These are phyloP conservation scores for Chelonus formosanus DNA, from an alignment of 2,888 invertebrate species.

Conservation along the genomic window DNA sequence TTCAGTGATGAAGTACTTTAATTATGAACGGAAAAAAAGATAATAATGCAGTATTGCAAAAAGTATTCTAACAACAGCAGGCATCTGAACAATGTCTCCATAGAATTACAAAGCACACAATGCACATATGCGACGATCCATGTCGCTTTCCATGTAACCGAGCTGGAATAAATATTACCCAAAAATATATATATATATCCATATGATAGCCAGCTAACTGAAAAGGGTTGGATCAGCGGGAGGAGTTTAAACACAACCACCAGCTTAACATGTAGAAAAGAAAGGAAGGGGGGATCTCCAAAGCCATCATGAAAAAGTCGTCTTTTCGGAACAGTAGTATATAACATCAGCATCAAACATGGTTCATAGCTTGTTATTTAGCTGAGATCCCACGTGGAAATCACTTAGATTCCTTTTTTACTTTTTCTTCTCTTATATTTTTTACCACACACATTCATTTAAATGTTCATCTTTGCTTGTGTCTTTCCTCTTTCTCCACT, in stretches of 20 bases:
- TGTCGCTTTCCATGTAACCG: too few species aligned
- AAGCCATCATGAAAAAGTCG: too few species aligned
- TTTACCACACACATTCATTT: constrained; percentile 25
- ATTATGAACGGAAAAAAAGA: too few species aligned
- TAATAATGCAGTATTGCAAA: too few species aligned
- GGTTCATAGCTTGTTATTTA: constrained; percentile 20
- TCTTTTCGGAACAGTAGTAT: too few species aligned
- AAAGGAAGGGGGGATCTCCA: too few species aligned
- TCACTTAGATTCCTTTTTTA: constrained; percentile 20
- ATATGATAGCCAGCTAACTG: neutral
- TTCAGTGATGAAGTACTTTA: too few species aligned
- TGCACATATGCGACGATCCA: constrained; percentile 12
- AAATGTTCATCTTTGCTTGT: constrained; percentile 10
- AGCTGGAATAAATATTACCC: constrained; percentile 41
- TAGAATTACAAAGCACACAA: too few species aligned
- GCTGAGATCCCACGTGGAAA: constrained; percentile 30
- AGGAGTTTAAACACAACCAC: too few species aligned
- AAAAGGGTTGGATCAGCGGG: constrained; percentile 2
- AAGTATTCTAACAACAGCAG: too few species aligned
- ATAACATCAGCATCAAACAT: constrained; percentile 2
- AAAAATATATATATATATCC: constrained; percentile 34
- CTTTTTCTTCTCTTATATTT: constrained; percentile 10
- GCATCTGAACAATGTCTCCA: too few species aligned
- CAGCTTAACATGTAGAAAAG: too few species aligned
- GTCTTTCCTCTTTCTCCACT: constrained; percentile 18